Base-by-base conservation (phyloP, 2,113 vertebrate genomes). In the Poicephalus gulielmi region DNA sequence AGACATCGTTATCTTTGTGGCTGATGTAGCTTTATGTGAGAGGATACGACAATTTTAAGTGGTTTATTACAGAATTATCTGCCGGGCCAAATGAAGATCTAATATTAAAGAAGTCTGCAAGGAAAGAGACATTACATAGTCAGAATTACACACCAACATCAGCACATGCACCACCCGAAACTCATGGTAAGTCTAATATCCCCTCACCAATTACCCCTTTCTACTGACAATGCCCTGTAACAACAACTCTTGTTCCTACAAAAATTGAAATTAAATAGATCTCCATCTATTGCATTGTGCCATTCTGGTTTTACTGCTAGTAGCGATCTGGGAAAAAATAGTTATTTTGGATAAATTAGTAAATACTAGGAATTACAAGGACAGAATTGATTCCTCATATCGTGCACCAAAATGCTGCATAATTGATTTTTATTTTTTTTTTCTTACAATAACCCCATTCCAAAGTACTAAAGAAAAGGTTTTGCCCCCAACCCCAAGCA, bases 41-140 rank as follows among this genome's bases (percentile, higher is more conserved):
- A 88, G 71, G 27, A 52, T 75, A 57, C 23, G 53, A 91, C 76
- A 88, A 53, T 20, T 59, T 28, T 74, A 88, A 94, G 66, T 70
- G 68, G 70, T 90, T 93, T 83, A 74, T 6, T 74, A 76, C 41
- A 86, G 49, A 93, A 71, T 82, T 88, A 76, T 83, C 89, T 95
- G 78, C 62, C 79, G 39, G 10, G 20, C 64, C 46, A 83, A 83
- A 83, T 74, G 44, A 73, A 94, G 82, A 86, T 33, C 43, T 44
- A 35, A 4, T 59, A 70, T 16, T 17, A 88, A 94, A 90, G 43
- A 73, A 60, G 49, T 47, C 49, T n/a, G 20, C 41, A 83, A 83
- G 52, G 18, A 57, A 69, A 79, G 53, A 87, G 14, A 66, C 27
- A 46, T 74, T 76, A 41, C 11, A 37, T 2, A 50, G n/a, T 25